Percentiles rank a stretch among this genome's conserved stretches.
These are phyloP conservation scores for Lucilia sericata DNA, from an alignment of 1,140 invertebrate species.

Conservation along the genomic window DNA sequence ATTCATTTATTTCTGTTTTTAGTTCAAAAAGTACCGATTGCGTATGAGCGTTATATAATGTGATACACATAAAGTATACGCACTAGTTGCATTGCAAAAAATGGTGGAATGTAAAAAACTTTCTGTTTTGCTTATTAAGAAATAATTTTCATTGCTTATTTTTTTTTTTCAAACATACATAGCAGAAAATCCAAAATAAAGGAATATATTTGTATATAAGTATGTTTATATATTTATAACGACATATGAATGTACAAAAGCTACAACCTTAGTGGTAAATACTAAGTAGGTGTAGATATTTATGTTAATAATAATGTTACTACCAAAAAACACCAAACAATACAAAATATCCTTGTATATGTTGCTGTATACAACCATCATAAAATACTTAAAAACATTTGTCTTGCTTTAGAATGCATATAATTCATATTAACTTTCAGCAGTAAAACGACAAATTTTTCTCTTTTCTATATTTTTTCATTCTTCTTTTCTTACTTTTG, in stretches of 20 bases:
- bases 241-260: too few species aligned
- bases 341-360: neutral
- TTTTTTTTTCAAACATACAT: neutral
- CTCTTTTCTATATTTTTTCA: neutral
- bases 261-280: too few species aligned
- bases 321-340: neutral
- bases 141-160: neutral
- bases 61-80: too few species aligned
- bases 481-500: neutral
- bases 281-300: neutral
- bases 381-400: constrained; percentile 13
- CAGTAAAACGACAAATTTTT: neutral
- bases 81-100: too few species aligned
- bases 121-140: too few species aligned
- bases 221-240: too few species aligned
- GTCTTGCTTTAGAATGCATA: constrained; percentile 7
- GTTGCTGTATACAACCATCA: neutral
- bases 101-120: neutral
- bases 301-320: neutral
- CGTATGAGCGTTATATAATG: too few species aligned
- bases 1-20: too few species aligned
- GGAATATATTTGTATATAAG: too few species aligned
- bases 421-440: constrained; percentile 14
- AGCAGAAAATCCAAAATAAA: neutral
- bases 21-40: too few species aligned